A percentile compares a stretch with the other conserved stretches of the same genome.
These are phyloP conservation scores for Pogonocichla stellata DNA, from an alignment of 2,113 vertebrate genomes.

Conservation along the genomic window DNA sequence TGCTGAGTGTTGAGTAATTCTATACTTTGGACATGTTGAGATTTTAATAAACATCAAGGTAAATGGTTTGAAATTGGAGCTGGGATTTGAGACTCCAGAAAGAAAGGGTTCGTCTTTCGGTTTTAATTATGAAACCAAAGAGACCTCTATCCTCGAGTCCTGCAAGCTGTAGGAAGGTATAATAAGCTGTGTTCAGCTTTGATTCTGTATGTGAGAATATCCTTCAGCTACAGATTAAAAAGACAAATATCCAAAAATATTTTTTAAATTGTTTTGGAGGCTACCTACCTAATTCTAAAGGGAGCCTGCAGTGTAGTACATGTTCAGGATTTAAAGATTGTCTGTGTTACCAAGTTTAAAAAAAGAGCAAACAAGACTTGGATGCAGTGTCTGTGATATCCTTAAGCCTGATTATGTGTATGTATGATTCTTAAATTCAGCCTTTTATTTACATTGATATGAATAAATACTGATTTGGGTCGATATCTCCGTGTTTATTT, in stretches of 20 bases:
- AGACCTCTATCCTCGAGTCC: constrained; percentile 19
- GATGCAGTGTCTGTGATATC: neutral
- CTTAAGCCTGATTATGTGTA: neutral
- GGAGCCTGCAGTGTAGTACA: neutral
- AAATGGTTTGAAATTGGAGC: constrained; percentile 73
- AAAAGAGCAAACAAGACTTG: neutral
- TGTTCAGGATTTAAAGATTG: neutral
- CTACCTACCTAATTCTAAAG: neutral
- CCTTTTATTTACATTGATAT: neutral
- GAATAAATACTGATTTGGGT: neutral
- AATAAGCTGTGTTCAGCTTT: constrained; percentile 33
- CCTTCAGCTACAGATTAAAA: constrained; percentile 29
- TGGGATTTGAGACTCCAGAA: constrained; percentile 37
- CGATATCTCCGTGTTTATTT: neutral
- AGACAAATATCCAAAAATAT: neutral
- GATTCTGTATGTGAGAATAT: constrained; percentile 45
- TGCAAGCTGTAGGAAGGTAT: constrained; percentile 10
- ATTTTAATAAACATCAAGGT: constrained; percentile 72
- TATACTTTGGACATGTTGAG: constrained; percentile 55
- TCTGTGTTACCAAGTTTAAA: neutral
- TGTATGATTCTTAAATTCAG: neutral
- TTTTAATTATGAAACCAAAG: constrained; percentile 72
- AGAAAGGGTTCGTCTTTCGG: constrained; percentile 46
- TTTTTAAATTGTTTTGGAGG: neutral
- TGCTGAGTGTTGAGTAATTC: constrained; percentile 66